Conservation (phyloP, 2,113 vertebrate species). For the Pomatorhinus ruficollis region DNA sequence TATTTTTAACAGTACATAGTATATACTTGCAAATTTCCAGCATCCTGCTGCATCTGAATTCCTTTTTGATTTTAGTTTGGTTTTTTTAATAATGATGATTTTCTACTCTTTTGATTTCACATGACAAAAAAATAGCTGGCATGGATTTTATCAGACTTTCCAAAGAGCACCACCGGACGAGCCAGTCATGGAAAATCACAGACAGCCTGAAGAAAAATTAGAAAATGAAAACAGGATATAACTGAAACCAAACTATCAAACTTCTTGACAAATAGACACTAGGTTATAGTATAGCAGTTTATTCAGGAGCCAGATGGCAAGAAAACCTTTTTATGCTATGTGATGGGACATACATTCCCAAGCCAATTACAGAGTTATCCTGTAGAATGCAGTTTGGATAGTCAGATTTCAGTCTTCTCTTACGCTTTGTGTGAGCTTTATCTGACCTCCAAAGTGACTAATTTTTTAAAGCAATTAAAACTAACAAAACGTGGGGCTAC, state of each 20-base stretch:
- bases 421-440: neutral
- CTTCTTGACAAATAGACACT: neutral
- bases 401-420: neutral
- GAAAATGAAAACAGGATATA: conserved; percentile 13
- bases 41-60: neutral
- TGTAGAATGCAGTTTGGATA: neutral
- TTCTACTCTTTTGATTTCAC: neutral
- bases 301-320: neutral
- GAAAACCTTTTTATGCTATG: neutral
- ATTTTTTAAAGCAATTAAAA: neutral
- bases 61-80: neutral
- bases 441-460: neutral
- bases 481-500: fast-evolving
- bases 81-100: neutral
- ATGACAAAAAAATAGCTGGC: neutral
- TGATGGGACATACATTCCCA: neutral
- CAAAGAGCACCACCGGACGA: neutral
- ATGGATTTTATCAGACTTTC: neutral
- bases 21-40: neutral
- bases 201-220: neutral
- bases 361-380: neutral
- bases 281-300: neutral
- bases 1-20: neutral
- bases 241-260: conserved; percentile 20
- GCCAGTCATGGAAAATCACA: neutral